These are phyloP conservation scores for Lamprotornis superbus DNA, from an alignment of 2,113 vertebrate species.

Conservation along the genomic window DNA sequence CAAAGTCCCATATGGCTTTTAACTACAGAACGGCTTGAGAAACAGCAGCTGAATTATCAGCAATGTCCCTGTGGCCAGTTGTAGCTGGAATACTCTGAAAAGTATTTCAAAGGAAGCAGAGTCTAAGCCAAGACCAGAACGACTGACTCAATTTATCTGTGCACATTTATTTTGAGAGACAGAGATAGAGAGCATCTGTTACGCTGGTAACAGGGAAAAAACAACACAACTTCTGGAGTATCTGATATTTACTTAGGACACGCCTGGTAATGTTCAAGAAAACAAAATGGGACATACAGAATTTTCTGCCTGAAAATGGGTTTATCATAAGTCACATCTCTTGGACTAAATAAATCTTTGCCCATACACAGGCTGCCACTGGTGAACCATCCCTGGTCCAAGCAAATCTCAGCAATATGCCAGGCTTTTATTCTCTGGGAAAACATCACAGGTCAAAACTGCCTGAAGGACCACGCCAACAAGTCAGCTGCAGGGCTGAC, in stretches of 20 bases:
- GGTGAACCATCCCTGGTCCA: accelerated
- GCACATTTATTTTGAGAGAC: neutral
- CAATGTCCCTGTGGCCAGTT: neutral
- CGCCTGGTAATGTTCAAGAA: neutral
- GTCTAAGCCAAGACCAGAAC: neutral
- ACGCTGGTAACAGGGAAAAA: neutral
- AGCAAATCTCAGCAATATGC: neutral
- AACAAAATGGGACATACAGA: neutral
- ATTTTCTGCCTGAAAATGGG: neutral
- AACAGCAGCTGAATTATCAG: neutral
- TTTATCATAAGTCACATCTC: neutral
- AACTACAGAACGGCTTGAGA: neutral
- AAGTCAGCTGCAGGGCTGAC: neutral
- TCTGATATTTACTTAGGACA: neutral
- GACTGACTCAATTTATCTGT: neutral
- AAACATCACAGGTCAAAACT: neutral
- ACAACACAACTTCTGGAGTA: neutral
- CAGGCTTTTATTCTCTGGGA: neutral
- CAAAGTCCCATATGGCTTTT: neutral
- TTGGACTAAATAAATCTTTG: neutral
- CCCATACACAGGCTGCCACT: neutral
- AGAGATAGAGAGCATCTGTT: neutral
- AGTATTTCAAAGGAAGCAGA: neutral
- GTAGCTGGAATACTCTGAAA: neutral
- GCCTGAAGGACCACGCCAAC: neutral